A percentile compares a stretch with the other conserved stretches of the same genome.
Conservation (phyloP, 2,797 vertebrate species). For the Halcyon leucocephala region DNA sequence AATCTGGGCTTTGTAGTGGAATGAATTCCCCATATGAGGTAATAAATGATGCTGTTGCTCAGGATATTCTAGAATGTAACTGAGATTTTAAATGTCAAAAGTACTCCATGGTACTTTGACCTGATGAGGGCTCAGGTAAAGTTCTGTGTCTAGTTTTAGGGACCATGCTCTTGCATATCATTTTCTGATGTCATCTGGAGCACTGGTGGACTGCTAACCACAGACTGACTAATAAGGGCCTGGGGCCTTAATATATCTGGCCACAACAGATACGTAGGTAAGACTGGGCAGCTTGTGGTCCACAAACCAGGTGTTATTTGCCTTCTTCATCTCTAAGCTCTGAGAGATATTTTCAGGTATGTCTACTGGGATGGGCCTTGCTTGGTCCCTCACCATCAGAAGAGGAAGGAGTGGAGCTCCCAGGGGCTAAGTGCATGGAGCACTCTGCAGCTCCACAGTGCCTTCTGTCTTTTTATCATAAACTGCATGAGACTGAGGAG, state of each 20-base stretch:
- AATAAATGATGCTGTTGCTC: neutral
- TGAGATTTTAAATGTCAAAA: neutral
- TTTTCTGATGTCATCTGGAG: neutral
- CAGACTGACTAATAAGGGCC: neutral
- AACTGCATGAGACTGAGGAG: neutral
- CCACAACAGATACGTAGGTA: fast-evolving
- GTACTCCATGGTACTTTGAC: neutral
- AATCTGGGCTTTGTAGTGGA: neutral
- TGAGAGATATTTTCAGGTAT: neutral
- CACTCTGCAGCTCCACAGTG: neutral
- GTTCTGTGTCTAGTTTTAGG: neutral
- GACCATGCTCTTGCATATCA: neutral
- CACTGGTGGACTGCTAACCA: neutral
- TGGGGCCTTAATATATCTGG: neutral
- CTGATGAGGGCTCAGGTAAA: neutral
- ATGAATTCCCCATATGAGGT: neutral
- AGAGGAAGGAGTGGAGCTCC: neutral
- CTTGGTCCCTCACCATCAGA: neutral
- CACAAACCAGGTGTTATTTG: neutral
- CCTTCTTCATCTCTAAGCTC: neutral
- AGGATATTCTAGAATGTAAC: neutral
- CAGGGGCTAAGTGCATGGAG: neutral
- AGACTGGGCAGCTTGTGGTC: neutral
- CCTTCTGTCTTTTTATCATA: neutral
- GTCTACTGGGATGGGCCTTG: neutral